A percentile compares a stretch with the other conserved stretches of the same genome.
Evolutionary conservation across 2,888 invertebrate genomes (phyloP).

Genomic region (Malthinus seriepunctatus): DNA sequence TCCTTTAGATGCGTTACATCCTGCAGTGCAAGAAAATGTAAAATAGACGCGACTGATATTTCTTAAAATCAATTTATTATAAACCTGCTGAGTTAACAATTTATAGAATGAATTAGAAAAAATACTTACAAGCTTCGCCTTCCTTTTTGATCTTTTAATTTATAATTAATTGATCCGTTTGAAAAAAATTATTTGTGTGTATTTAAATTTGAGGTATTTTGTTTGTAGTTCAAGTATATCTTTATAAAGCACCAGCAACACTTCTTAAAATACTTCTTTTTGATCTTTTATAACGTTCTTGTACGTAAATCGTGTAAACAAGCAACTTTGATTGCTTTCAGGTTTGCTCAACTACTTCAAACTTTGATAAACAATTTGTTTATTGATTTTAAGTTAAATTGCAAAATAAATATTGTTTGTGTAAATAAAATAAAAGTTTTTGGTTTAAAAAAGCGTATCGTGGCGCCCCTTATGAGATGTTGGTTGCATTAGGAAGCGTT

Average conservation of each 20-base stretch:
- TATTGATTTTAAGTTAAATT: no score
- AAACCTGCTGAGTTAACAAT: no score
- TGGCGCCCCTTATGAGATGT: no score
- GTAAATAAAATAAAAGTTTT: no score
- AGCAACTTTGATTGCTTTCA: no score
- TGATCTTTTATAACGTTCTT: slow-evolving; percentile 9
- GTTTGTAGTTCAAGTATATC: slow-evolving; percentile 20
- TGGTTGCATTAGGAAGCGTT: no score
- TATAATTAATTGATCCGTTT: slow-evolving; percentile 6
- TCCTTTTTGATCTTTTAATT: slow-evolving; percentile 6
- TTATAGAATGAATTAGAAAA: no score
- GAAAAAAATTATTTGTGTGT: slow-evolving; percentile 4
- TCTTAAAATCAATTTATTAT: slow-evolving; percentile 2
- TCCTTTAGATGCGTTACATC: not conserved
- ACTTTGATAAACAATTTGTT: no score
- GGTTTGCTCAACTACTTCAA: no score
- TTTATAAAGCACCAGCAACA: slow-evolving; percentile 15
- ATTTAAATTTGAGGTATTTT: slow-evolving; percentile 19
- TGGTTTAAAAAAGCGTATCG: no score
- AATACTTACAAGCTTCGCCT: not conserved
- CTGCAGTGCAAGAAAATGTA: slow-evolving; percentile 2
- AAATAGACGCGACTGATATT: not conserved
- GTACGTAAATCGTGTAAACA: no score
- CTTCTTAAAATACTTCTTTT: slow-evolving; percentile 17
- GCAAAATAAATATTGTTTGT: no score